phyloP scores from a whole-genome alignment of 2,888 invertebrate genomes.

The Noctua comes region DNA sequence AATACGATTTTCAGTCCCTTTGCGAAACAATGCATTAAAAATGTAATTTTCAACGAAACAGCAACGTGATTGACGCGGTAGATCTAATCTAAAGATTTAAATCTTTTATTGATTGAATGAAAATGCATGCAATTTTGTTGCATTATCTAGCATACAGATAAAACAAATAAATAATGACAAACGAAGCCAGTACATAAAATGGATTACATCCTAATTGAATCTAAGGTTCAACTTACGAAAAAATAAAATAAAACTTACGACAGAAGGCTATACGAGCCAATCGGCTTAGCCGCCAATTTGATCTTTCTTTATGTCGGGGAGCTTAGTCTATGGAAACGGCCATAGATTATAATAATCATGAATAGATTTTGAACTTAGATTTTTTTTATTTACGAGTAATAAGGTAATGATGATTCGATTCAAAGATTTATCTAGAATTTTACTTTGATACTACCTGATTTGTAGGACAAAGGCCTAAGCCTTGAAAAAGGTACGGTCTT shows the following conservation, averaged over 20 bases:
- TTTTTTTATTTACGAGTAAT: background rate
- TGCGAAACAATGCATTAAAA: background rate
- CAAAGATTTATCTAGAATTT: background rate
- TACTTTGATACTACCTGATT: background rate
- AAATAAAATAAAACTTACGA: constrained; percentile 21
- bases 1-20: background rate
- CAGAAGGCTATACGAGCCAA: constrained; percentile 28
- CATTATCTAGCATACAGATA: too few relatives aligned
- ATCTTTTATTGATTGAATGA: background rate
- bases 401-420: background rate
- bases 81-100: background rate
- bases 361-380: constrained; percentile 16
- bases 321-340: constrained; percentile 30
- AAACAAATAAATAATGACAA: constrained; percentile 3
- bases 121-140: background rate
- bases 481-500: background rate
- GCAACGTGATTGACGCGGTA: background rate
- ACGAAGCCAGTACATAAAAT: background rate
- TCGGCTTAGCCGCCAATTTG: constrained; percentile 53
- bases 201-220: constrained; percentile 14
- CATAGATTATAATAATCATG: constrained; percentile 48
- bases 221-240: constrained; percentile 2
- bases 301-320: constrained; percentile 58
- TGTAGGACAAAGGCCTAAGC: background rate
- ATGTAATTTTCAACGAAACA: background rate